phyloP scores from a whole-genome alignment of 2,888 invertebrate species.

The Melangyna quadrimaculata region DNA sequence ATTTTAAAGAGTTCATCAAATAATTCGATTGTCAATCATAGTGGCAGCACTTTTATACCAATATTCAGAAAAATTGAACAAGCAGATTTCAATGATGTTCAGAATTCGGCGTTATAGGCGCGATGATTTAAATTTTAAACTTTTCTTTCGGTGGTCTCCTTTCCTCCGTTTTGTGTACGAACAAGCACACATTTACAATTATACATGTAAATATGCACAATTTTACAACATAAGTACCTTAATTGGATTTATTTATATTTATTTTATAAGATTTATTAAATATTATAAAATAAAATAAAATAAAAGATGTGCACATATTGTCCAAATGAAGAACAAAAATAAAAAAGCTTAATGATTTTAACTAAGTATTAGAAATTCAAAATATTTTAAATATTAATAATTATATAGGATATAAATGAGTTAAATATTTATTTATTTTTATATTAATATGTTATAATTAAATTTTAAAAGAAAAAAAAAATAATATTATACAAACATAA shows the following conservation, averaged over 20 bases:
- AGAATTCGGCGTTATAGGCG: conserved; percentile 72
- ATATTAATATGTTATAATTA: conserved; percentile 5
- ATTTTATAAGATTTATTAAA: background rate
- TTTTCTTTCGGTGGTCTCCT: background rate
- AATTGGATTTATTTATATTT: conserved; percentile 16
- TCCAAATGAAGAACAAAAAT: background rate
- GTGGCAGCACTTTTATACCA: conserved; percentile 78
- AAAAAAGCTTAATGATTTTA: background rate
- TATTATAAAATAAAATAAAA: background rate
- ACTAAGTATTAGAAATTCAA: too few species aligned
- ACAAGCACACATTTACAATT: conserved; percentile 19
- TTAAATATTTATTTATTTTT: conserved; percentile 67
- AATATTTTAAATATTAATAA: too few species aligned
- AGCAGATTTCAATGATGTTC: conserved; percentile 74
- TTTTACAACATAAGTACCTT: conserved; percentile 2
- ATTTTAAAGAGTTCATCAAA: conserved; percentile 78
- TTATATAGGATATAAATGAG: too few species aligned
- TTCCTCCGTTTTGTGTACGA: conserved; percentile 32
- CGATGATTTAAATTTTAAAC: background rate
- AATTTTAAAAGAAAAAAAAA: background rate
- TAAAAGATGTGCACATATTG: background rate
- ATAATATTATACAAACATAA: background rate
- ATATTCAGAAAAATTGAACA: conserved; percentile 80
- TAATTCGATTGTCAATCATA: conserved; percentile 79
- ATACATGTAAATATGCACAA: conserved; percentile 59